Evolutionary conservation across 2,888 invertebrate genomes (phyloP).

Genomic region (Melanophora roralis): DNA sequence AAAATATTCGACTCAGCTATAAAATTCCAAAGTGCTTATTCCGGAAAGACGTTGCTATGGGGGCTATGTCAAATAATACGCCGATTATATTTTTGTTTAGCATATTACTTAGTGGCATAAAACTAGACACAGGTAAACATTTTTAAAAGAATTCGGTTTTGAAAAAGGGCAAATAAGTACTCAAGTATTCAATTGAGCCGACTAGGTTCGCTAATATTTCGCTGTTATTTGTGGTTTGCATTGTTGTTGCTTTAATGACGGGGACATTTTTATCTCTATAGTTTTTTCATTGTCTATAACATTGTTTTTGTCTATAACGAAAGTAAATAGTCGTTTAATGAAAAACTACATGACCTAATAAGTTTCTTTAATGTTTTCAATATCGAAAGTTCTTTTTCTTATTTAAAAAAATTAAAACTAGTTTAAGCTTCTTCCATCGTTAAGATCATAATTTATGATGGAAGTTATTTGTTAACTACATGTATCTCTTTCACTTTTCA

Average conservation of each 20-base stretch:
- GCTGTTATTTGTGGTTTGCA: background rate
- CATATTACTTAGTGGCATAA: too few relatives aligned
- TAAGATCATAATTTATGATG: slow-evolving; percentile 41
- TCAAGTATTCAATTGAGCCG: background rate
- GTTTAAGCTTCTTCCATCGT: slow-evolving; percentile 34
- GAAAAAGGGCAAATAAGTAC: too few relatives aligned
- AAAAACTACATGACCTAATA: background rate
- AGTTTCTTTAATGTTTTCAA: slow-evolving; percentile 27
- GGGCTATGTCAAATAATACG: too few relatives aligned
- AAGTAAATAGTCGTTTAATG: slow-evolving; percentile 15
- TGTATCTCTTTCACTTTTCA: slow-evolving; percentile 48
- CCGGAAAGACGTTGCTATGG: too few relatives aligned
- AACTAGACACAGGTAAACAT: too few relatives aligned
- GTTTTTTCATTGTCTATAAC: too few relatives aligned
- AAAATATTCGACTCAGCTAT: too few relatives aligned
- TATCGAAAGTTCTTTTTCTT: slow-evolving; percentile 50
- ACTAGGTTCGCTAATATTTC: background rate
- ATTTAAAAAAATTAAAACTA: background rate
- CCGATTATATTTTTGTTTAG: too few relatives aligned
- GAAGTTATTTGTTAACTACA: slow-evolving; percentile 20
- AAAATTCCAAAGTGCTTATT: too few relatives aligned
- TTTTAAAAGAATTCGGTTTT: too few relatives aligned
- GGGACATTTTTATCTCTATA: slow-evolving; percentile 33
- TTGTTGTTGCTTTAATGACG: background rate
- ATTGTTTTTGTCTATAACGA: slow-evolving; percentile 22